phyloP scores from a whole-genome alignment of 2,888 invertebrate genomes.

The Melanargia galathea region DNA sequence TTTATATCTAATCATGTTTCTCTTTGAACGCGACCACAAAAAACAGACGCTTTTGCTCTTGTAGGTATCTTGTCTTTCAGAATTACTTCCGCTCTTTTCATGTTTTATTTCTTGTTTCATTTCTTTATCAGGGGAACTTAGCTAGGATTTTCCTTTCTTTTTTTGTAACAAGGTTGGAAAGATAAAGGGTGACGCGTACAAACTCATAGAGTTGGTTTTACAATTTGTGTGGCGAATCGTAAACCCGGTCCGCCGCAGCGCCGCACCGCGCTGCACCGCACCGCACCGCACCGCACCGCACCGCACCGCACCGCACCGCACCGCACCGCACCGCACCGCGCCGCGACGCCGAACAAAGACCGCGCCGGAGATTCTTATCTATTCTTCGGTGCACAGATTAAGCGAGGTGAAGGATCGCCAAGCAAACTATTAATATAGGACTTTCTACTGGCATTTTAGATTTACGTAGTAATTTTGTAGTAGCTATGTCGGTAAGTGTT shows the following conservation, averaged over 20 bases:
- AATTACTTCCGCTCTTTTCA: constrained; percentile 11
- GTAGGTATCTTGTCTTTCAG: not conserved
- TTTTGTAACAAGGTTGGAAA: not conserved
- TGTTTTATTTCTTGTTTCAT: constrained; percentile 7
- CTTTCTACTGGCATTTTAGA: not conserved
- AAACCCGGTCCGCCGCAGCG: not conserved
- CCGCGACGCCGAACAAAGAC: constrained; percentile 7
- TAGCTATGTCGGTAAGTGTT: too few species aligned
- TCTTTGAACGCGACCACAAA: not conserved
- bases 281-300: too few species aligned
- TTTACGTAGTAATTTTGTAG: too few species aligned
- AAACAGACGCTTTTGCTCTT: not conserved
- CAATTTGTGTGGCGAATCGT: constrained; percentile 18
- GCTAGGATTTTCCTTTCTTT: constrained; percentile 7
- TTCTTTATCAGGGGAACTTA: not conserved
- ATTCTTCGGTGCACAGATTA: constrained; percentile 5
- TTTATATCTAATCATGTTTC: not conserved
- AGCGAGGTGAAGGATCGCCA: not conserved
- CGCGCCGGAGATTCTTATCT: constrained; percentile 16
- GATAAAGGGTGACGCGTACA: constrained; percentile 11
- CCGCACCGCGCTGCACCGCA: too few species aligned
- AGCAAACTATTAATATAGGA: not conserved
- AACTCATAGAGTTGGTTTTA: not conserved
- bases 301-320: too few species aligned
- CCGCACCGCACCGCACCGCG: too few species aligned